These are phyloP conservation scores for Lytechinus variegatus DNA, from an alignment of 35 echinoderm and acorn worm species.

Conservation along the genomic window DNA sequence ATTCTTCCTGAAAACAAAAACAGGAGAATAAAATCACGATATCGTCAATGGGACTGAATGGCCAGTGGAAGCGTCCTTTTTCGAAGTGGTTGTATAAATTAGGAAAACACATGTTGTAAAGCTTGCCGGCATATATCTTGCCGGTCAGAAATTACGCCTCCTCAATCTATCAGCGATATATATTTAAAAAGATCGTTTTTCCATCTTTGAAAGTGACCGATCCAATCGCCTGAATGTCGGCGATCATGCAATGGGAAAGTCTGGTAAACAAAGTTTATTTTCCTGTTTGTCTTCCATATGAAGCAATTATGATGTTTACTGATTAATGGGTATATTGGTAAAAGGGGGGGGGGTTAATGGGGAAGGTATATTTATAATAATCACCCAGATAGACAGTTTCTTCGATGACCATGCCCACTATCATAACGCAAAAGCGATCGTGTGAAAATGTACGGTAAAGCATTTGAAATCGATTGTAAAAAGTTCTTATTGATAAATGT, in stretches of 20 bases:
- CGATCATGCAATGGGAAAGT: neutral
- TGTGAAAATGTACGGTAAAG: too few species aligned
- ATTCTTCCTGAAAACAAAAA: neutral
- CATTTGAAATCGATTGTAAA: too few species aligned
- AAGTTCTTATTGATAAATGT: too few species aligned
- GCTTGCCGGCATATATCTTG: neutral
- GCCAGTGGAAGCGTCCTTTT: neutral
- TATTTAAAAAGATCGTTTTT: neutral
- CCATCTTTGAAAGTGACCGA: constrained; percentile 10
- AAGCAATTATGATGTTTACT: neutral
- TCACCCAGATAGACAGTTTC: neutral
- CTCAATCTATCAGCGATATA: neutral
- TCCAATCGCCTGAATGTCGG: neutral
- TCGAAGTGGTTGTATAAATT: constrained; percentile 5
- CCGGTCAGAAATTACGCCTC: neutral
- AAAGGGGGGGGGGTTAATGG: too few species aligned
- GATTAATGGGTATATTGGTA: neutral
- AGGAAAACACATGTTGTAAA: neutral
- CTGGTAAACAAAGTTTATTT: neutral
- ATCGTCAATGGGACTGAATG: neutral
- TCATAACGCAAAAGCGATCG: too few species aligned
- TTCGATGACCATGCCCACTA: too few species aligned
- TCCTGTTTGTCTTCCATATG: neutral
- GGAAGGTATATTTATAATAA: too few species aligned
- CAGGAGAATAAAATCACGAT: neutral